Conservation (phyloP, 2,888 invertebrate species). For the Fissipunctia ypsillon region DNA sequence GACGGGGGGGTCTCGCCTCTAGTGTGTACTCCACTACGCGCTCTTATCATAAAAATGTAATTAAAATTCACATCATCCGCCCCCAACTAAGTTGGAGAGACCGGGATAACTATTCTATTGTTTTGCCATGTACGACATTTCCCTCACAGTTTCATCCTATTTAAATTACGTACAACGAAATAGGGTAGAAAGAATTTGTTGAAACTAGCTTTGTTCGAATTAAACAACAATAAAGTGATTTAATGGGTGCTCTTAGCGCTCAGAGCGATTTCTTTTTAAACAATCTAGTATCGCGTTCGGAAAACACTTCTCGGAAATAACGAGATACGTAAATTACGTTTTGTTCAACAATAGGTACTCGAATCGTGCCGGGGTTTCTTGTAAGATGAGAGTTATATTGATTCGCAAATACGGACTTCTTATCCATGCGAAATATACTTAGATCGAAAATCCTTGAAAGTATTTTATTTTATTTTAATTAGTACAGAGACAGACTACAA, state of each 20-base stretch:
- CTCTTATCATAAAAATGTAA: slow-evolving; percentile 89
- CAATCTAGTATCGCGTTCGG: slow-evolving; percentile 66
- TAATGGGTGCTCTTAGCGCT: slow-evolving; percentile 62
- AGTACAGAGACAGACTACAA: too few relatives aligned
- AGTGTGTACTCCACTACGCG: slow-evolving; percentile 85
- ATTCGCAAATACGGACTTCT: slow-evolving; percentile 54
- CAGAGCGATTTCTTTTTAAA: slow-evolving; percentile 66
- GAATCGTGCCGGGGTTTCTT: slow-evolving; percentile 61
- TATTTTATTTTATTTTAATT: too few relatives aligned
- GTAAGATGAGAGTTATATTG: slow-evolving; percentile 56
- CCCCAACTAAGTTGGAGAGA: slow-evolving; percentile 74
- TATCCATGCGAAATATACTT: slow-evolving; percentile 49
- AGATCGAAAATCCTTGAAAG: slow-evolving; percentile 36
- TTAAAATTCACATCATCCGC: slow-evolving; percentile 87
- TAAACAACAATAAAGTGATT: slow-evolving; percentile 66
- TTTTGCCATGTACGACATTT: slow-evolving; percentile 72
- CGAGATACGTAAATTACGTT: slow-evolving; percentile 73
- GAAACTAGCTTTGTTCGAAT: slow-evolving; percentile 57
- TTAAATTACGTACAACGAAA: slow-evolving; percentile 67
- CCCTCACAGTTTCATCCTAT: slow-evolving; percentile 68
- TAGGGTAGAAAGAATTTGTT: slow-evolving; percentile 61
- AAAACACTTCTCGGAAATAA: slow-evolving; percentile 70
- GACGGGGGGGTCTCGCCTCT: slow-evolving; percentile 79
- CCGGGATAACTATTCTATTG: slow-evolving; percentile 83
- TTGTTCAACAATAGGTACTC: slow-evolving; percentile 68